Percentiles rank a stretch among this genome's conserved stretches.
Evolutionary conservation across 2,888 invertebrate species (phyloP).

Genomic region (Chrysolina americana): DNA sequence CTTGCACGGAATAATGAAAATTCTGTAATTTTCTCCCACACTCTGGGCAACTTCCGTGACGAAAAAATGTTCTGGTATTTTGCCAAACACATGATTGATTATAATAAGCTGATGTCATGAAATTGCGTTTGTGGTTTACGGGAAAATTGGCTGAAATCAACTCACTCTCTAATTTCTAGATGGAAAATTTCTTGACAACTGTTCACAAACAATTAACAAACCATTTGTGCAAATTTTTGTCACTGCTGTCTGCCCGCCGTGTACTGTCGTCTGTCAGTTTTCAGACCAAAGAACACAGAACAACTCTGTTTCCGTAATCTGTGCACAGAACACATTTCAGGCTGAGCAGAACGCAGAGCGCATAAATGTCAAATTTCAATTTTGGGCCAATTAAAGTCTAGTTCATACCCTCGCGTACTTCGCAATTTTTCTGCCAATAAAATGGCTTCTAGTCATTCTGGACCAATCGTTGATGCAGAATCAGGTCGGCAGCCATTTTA

Average conservation of each 20-base stretch:
- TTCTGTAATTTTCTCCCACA: slow-evolving; percentile 33
- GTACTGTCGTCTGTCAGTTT: too few relatives aligned
- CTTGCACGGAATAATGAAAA: not conserved
- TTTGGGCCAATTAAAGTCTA: too few relatives aligned
- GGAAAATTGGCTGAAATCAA: not conserved
- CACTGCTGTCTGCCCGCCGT: slow-evolving; percentile 15
- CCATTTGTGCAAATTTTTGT: slow-evolving; percentile 37
- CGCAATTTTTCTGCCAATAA: too few relatives aligned
- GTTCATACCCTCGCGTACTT: too few relatives aligned
- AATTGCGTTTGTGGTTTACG: not conserved
- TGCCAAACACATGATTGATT: slow-evolving; percentile 35
- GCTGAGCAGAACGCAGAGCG: too few relatives aligned
- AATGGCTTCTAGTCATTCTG: too few relatives aligned
- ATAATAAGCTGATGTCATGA: not conserved
- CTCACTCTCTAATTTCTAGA: slow-evolving; percentile 10
- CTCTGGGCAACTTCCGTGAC: slow-evolving; percentile 28
- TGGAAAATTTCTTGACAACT: slow-evolving; percentile 19
- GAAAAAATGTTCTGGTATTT: slow-evolving; percentile 32
- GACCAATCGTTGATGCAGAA: too few relatives aligned
- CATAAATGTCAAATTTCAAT: too few relatives aligned
- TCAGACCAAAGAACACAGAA: too few relatives aligned
- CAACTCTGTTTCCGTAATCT: too few relatives aligned
- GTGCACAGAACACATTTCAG: too few relatives aligned
- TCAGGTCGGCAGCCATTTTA: too few relatives aligned
- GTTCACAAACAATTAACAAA: slow-evolving; percentile 36